These are phyloP conservation scores for Nebria brevicollis DNA, from an alignment of 2,888 invertebrate genomes.

Conservation along the genomic window DNA sequence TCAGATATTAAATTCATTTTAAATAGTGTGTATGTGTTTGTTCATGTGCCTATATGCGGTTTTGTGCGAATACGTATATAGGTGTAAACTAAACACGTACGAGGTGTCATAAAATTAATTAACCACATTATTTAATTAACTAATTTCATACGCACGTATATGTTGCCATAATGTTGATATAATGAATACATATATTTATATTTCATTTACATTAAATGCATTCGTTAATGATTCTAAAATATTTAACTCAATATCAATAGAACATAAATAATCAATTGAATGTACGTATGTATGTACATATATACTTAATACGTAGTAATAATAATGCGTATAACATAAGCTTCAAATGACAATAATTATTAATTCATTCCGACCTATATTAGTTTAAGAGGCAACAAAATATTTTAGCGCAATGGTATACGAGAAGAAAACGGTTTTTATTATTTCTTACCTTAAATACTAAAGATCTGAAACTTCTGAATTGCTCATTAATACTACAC, in stretches of 20 bases:
- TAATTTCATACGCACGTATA: background rate
- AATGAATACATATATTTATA: slow-evolving; percentile 3
- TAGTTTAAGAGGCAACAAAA: no score
- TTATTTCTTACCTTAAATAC: background rate
- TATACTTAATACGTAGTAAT: no score
- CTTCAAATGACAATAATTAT: no score
- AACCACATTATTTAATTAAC: background rate
- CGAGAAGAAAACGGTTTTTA: no score
- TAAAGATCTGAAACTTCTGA: background rate
- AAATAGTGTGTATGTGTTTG: background rate
- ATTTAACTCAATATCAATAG: background rate
- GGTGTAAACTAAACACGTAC: background rate
- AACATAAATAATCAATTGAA: background rate
- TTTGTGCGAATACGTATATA: background rate
- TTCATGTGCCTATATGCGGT: background rate
- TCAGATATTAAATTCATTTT: background rate
- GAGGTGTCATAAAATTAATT: background rate
- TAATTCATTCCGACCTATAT: no score
- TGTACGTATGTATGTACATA: background rate
- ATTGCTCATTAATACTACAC: background rate
- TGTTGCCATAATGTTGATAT: background rate
- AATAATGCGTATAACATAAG: no score
- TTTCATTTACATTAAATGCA: slow-evolving; percentile 17
- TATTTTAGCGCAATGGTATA: no score
- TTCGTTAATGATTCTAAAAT: slow-evolving; percentile 16